Conservation (phyloP, 2,797 vertebrate species). For the Nasua narica region DNA sequence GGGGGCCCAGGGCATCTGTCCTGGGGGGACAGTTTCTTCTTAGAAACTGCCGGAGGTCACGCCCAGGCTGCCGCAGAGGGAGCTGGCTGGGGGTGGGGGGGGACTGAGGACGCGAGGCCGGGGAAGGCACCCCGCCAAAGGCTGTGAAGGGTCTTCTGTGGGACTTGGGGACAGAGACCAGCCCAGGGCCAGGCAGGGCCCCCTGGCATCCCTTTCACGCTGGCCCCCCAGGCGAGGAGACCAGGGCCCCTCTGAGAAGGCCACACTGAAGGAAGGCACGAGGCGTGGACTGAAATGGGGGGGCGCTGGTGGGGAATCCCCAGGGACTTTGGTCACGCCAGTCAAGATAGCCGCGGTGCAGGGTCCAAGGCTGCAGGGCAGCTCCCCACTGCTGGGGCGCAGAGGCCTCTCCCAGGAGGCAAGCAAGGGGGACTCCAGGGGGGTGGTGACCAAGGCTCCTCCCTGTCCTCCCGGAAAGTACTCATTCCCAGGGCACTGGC, state of each 20-base stretch:
- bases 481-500: background rate
- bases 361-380: background rate
- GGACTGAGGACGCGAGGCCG: background rate
- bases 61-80: background rate
- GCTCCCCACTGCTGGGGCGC: no score
- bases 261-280: accelerated
- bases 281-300: background rate
- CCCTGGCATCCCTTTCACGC: background rate
- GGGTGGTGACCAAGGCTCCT: background rate
- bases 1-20: background rate
- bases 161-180: background rate
- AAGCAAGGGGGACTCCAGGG: background rate
- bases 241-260: background rate
- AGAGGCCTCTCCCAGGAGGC: background rate
- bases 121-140: no score
- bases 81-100: background rate
- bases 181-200: no score
- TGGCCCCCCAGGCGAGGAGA: accelerated
- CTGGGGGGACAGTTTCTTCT: background rate
- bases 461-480: background rate
- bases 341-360: background rate
- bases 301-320: background rate
- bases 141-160: background rate
- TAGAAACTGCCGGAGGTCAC: background rate
- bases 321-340: background rate